Base-by-base conservation (phyloP, 2,113 vertebrate genomes). In the Otus sunia region DNA sequence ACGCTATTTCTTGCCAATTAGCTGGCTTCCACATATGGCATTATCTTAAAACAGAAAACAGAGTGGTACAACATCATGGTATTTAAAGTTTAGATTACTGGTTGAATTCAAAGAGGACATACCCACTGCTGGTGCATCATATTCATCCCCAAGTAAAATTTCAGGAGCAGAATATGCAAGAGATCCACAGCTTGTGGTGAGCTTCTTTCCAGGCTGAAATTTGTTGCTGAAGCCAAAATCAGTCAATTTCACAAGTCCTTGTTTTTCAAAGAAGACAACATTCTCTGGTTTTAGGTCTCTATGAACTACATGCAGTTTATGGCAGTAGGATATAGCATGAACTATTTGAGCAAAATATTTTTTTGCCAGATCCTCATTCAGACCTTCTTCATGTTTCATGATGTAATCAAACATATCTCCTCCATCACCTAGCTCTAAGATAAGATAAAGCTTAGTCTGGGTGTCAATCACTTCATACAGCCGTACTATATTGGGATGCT, bases 141-240 rank as follows among this genome's bases (percentile, higher is more conserved):
- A 99, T 95, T 99, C 99, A 93, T 99, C 99, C 25, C 99, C 99
- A 75, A 99, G 98, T 75, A 99, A 97, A 93, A 99, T 99, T 97
- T 99, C 99, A 18, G 99, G 99, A 56, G 99, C 99, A 25, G 99
- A 99, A 97, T 99, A 99, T 0, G 99, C 99, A 95, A 99, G 98
- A 78, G 99, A 99, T 36, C 99, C 99, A 86, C 99, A 99, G 94
- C 99, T 99, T 77, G 99, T 99, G 5, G 99, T 99, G 87, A 99
- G 98, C 97, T 99, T 99, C 97, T 99, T 99, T 53, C 99, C 99
- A 12, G 99, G 99, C 86, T 99, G 99, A 92, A 99, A 99, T 95
- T 99, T 99, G 98, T 99, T 99, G 97, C 99, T 99, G 98, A 99
- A 99, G 95, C 99, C 99, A 97, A 99, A 99, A 98, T 99, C 99